Base-by-base conservation (phyloP, 2,888 invertebrate genomes). In the Scrobipalpa atriplicella region DNA sequence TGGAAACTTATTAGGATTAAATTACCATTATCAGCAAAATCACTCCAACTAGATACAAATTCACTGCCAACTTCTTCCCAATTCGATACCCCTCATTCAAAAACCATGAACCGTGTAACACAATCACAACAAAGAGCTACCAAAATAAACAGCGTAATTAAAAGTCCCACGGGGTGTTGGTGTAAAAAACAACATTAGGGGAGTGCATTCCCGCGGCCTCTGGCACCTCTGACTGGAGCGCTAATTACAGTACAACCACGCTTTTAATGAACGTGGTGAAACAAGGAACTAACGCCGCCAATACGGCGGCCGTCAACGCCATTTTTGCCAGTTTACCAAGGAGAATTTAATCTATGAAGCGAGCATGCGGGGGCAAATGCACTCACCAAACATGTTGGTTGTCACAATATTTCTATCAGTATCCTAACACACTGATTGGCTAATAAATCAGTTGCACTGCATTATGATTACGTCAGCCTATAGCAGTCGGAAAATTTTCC, bases 171-270 rank as follows among this genome's bases (percentile, higher is more conserved):
- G 91, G 88, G 80, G n/a, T 13, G 54, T 13, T 58, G 38, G 38
- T n/a, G 64, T 19, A 81, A 85, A 87, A 85, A 83, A 79, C 74
- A 77, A 78, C 38, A 36, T 18, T 16, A 47, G 86, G 89, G 87
- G 79, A 84, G 73, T 72, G 69, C 73, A 74, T 84, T 90, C 90
- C 87, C 91, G 89, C 90, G 90, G 90, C 90, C 92, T 83, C 82
- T 74, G 82, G 85, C 85, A 82, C 85, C 85, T 79, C 84, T 82
- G 29, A 5, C 29, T 29, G 29, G 29, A 87, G 58, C 58, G 58
- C 90, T 92, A 92, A 92, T 92, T 90, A 91, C 29, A 29, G 29
- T 29, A 5, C 5, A 5, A 3, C 29, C 2, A 29, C 2, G 29
- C 5, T 29, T 29, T 29, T 3, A 29, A 29, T 29, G 29, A 29